phyloP scores from a whole-genome alignment of 2,113 vertebrate species.

The Tichodroma muraria region DNA sequence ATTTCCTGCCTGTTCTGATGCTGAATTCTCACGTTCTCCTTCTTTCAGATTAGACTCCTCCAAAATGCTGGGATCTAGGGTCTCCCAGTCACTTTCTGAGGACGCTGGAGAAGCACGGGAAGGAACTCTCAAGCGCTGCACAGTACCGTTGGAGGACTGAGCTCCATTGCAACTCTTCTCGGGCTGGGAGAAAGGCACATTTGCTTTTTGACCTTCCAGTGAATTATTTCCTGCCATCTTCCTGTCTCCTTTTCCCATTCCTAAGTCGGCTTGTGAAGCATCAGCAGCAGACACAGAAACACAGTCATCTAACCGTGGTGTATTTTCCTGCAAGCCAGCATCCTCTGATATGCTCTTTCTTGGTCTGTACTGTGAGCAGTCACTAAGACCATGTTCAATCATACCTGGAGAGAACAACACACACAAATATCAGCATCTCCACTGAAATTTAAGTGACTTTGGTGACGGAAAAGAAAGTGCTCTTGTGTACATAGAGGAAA shows the following conservation, averaged over 20 bases:
- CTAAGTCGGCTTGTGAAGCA: conserved; percentile 16
- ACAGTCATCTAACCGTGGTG: conserved; percentile 63
- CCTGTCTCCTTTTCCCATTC: conserved; percentile 1
- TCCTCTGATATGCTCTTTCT: conserved; percentile 86
- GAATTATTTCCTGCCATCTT: neutral
- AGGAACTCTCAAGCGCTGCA: conserved; percentile 74
- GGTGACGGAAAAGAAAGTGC: neutral
- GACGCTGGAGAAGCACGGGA: conserved; percentile 78
- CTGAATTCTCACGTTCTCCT: conserved; percentile 28
- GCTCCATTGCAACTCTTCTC: conserved; percentile 20
- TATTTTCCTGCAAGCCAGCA: conserved; percentile 47
- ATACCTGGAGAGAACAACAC: conserved; percentile 74
- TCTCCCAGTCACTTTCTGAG: conserved; percentile 97
- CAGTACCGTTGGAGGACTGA: conserved; percentile 15
- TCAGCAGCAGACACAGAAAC: conserved; percentile 69
- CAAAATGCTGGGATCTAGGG: conserved; percentile 84
- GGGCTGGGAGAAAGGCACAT: neutral
- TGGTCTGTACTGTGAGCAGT: conserved; percentile 89
- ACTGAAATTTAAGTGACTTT: neutral
- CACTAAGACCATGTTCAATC: conserved; percentile 92
- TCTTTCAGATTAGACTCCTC: conserved; percentile 73
- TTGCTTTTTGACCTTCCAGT: neutral
- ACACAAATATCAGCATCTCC: neutral
- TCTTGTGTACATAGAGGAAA: neutral
- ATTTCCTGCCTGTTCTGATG: conserved; percentile 34